Evolutionary conservation across 2,797 vertebrate species (phyloP).

Genomic region (Acanthurus leucopareius): DNA sequence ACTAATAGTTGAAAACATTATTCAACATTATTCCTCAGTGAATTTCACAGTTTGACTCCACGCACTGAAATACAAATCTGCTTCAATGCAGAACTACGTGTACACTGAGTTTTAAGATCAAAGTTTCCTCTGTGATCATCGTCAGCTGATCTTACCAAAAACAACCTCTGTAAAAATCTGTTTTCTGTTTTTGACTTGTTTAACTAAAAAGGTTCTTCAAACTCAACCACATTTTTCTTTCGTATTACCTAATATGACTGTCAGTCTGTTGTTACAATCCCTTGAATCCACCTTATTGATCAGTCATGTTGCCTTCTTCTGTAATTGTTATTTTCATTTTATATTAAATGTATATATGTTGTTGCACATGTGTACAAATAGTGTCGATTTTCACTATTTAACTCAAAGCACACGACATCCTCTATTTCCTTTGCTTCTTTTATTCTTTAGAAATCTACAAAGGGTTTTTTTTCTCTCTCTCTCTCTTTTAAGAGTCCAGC

Average conservation of each 20-base stretch:
- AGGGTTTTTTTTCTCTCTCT: slow-evolving; percentile 8
- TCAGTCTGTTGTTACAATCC: background rate
- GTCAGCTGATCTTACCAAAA: background rate
- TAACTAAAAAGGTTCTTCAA: background rate
- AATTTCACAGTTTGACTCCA: background rate
- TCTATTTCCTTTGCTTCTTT: background rate
- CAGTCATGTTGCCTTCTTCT: background rate
- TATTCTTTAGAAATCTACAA: slow-evolving; percentile 19
- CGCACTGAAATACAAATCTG: background rate
- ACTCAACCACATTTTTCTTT: background rate
- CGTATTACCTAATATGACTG: background rate
- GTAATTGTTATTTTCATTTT: background rate
- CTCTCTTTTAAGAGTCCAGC: slow-evolving; percentile 22
- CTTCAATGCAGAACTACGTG: background rate
- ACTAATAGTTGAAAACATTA: background rate
- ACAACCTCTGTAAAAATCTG: background rate
- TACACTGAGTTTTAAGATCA: background rate
- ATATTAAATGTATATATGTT: background rate
- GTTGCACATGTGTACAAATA: background rate
- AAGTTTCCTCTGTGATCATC: background rate
- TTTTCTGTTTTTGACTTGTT: background rate
- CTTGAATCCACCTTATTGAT: background rate
- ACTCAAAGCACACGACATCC: background rate
- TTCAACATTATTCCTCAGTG: background rate
- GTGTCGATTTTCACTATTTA: background rate